phyloP scores from a whole-genome alignment of 2,888 invertebrate genomes.

The Euplexia lucipara region DNA sequence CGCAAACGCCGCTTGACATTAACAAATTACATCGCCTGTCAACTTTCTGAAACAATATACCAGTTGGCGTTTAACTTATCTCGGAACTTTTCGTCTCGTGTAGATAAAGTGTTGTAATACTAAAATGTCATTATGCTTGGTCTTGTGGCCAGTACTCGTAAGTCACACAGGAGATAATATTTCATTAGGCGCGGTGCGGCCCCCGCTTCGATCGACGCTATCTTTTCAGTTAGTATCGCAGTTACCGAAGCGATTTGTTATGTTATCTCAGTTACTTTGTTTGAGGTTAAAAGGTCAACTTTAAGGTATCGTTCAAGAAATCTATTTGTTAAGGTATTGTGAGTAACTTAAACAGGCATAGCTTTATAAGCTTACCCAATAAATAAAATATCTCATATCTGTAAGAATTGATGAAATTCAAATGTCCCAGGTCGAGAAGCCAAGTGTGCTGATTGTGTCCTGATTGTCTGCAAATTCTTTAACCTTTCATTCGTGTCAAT shows the following conservation, averaged over 20 bases:
- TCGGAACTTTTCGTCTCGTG: slow-evolving; percentile 87
- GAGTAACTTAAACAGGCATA: slow-evolving; percentile 38
- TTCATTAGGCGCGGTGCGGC: slow-evolving; percentile 79
- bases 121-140: slow-evolving; percentile 90
- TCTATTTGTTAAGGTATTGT: slow-evolving; percentile 66
- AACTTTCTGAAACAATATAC: slow-evolving; percentile 90
- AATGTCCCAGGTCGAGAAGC: background rate
- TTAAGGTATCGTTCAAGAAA: slow-evolving; percentile 78
- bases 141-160: slow-evolving; percentile 81
- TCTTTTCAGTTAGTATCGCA: slow-evolving; percentile 83
- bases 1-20: slow-evolving; percentile 82
- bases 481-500: too few relatives aligned
- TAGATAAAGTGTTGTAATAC: slow-evolving; percentile 90
- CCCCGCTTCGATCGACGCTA: slow-evolving; percentile 74
- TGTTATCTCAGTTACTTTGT: slow-evolving; percentile 87
- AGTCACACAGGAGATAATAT: slow-evolving; percentile 85
- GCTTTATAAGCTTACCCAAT: slow-evolving; percentile 19
- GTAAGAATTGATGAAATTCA: too few relatives aligned
- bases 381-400: too few relatives aligned
- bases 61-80: slow-evolving; percentile 90
- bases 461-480: background rate
- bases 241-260: slow-evolving; percentile 87
- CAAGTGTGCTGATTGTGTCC: too few relatives aligned
- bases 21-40: slow-evolving; percentile 90
- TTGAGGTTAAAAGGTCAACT: slow-evolving; percentile 87